A percentile compares a stretch with the other conserved stretches of the same genome.
These are phyloP conservation scores for Silurus glanis DNA, from an alignment of 2,113 vertebrate species.

Conservation along the genomic window DNA sequence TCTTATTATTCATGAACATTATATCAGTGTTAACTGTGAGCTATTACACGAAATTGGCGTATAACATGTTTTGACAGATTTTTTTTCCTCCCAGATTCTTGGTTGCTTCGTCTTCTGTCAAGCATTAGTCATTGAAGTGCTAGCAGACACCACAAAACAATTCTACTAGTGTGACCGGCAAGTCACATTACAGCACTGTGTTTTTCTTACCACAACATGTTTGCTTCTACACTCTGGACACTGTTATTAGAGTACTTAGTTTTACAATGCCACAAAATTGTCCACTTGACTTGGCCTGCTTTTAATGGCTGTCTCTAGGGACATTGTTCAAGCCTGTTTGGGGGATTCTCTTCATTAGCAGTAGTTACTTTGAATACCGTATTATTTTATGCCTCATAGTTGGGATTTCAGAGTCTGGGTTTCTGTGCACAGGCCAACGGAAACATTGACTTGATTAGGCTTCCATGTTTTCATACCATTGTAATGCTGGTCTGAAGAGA, in stretches of 20 bases:
- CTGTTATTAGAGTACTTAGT: conserved; percentile 36
- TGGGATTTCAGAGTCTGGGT: conserved; percentile 44
- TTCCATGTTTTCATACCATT: conserved; percentile 47
- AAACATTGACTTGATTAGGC: conserved; percentile 53
- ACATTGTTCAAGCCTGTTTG: conserved; percentile 22
- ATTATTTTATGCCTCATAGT: conserved; percentile 42
- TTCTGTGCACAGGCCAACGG: conserved; percentile 50
- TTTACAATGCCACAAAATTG: conserved; percentile 40
- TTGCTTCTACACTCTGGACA: conserved; percentile 12
- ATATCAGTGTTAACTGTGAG: conserved; percentile 2
- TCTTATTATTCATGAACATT: conserved; percentile 48
- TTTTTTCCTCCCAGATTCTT: neutral
- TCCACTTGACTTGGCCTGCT: conserved; percentile 34
- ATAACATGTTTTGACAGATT: neutral
- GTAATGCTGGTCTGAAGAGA: conserved; percentile 40
- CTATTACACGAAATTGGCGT: neutral
- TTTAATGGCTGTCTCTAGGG: conserved; percentile 43
- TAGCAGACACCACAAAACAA: conserved; percentile 23
- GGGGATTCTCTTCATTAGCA: conserved; percentile 40
- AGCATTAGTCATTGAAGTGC: conserved; percentile 9
- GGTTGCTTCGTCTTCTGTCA: neutral
- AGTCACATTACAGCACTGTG: conserved; percentile 16
- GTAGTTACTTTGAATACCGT: conserved; percentile 34
- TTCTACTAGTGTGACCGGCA: neutral
- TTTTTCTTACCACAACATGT: conserved; percentile 30